These are phyloP conservation scores for Drosophila rhopaloa DNA, from an alignment of 1,140 invertebrate genomes.

Conservation along the genomic window DNA sequence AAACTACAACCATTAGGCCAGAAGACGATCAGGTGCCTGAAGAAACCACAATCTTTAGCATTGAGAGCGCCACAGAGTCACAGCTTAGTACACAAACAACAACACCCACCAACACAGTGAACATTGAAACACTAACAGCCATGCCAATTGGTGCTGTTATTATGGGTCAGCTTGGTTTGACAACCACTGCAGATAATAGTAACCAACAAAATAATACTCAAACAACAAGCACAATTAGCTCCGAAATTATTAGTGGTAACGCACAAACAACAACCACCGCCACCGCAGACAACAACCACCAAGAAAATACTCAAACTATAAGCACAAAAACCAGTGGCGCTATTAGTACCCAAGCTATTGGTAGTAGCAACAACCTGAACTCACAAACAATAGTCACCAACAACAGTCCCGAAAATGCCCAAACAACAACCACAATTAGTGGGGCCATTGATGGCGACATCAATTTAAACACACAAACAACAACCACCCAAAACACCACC, in stretches of 20 bases:
- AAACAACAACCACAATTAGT: constrained; percentile 24
- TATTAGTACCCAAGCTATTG: constrained; percentile 7
- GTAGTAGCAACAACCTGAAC: neutral
- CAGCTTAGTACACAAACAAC: constrained; percentile 1
- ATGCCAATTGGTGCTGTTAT: constrained; percentile 33
- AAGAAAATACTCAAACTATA: constrained; percentile 4
- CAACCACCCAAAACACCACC: neutral
- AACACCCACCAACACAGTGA: neutral
- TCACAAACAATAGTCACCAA: constrained; percentile 13
- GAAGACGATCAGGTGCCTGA: constrained; percentile 8
- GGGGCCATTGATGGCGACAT: constrained; percentile 27
- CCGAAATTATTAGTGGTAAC: neutral
- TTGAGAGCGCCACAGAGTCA: constrained; percentile 12
- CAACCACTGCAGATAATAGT: neutral
- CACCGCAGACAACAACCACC: neutral
- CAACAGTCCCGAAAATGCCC: constrained; percentile 9
- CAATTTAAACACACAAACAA: constrained; percentile 15
- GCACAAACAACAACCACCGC: neutral
- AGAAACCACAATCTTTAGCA: constrained; percentile 22
- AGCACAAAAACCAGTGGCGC: constrained; percentile 5
- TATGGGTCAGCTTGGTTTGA: constrained; percentile 27
- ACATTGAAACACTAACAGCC: constrained; percentile 20
- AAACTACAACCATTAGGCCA: constrained; percentile 10
- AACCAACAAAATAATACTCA: neutral
- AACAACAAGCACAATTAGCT: constrained; percentile 9